Base-by-base conservation (phyloP, 2,113 vertebrate species). In the Albula glossodonta region DNA sequence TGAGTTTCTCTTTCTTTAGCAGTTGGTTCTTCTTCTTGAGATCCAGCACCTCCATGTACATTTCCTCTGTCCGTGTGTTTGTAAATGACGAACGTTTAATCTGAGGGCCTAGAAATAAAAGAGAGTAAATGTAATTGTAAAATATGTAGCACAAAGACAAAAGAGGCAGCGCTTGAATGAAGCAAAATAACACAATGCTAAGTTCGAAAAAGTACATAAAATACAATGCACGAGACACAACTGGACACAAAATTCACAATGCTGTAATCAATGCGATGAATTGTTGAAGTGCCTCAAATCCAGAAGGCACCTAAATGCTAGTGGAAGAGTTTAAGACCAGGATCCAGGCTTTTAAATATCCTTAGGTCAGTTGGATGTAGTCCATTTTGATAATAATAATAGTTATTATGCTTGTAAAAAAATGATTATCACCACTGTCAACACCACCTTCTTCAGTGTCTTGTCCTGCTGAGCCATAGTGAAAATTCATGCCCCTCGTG, bases 21-120 rank as follows among this genome's bases (percentile, higher is more conserved):
- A 87, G 25, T 3, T 92, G 88, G 77, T 88, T 93, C 86, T 88
- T 88, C 53, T 84, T 93, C 60, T 91, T 90, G 53, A 91, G 83
- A 15, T 56, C 80, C 89, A 91, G 77, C 25, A 92, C 66, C 22
- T 92, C 90, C 70, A 9, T 19, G 70, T 74, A 74, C 5, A 74
- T 22, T 8, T 31, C n/a, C 70, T 31, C 70, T 9, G 70, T 31
- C 17, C 10, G 70, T 25, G n/a, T 8, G 70, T 11, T 22, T 31
- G n/a, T n/a, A 0, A 9, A 25, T 70, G 90, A 66, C 82, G 89
- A 79, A 77, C 11, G 51, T 56, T 56, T 52, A 82, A 31, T 48
- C n/a, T 10, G 48, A 22, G 70, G 6, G 9, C 12, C 60, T 74
- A 31, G 17, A 83, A 25, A 60, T 17, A 2, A 82, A 22, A n/a